Conservation (phyloP, 2,888 invertebrate species). For the Microplitis deprimator region DNA sequence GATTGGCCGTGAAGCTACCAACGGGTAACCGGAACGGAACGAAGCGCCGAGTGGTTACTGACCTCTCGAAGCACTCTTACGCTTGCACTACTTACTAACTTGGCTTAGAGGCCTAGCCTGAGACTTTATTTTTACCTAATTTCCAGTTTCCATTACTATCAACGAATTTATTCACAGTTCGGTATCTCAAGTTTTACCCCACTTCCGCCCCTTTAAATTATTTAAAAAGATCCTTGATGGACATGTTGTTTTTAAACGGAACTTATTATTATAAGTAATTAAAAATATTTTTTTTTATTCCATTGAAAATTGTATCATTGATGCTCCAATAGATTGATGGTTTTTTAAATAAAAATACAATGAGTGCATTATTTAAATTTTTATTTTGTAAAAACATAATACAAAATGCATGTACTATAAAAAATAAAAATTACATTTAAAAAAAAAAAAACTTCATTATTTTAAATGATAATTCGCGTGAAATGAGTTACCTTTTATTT, state of each 20-base stretch:
- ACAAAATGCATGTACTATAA: no score
- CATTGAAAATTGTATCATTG: no score
- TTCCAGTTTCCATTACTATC: conserved; percentile 46
- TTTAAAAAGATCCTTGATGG: no score
- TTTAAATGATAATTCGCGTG: conserved; percentile 13
- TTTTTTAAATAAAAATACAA: no score
- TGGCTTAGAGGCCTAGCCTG: conserved; percentile 59
- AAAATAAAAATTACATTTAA: background rate
- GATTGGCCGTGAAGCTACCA: conserved; percentile 46
- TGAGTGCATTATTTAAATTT: no score
- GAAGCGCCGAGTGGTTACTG: conserved; percentile 57
- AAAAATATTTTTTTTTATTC: no score
- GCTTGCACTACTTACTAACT: conserved; percentile 71
- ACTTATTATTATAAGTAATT: no score
- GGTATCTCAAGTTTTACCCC: conserved; percentile 35
- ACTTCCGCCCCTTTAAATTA: background rate
- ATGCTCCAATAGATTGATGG: no score
- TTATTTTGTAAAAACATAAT: background rate
- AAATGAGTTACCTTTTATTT: conserved; percentile 1
- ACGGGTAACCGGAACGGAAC: conserved; percentile 57
- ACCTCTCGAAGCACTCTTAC: conserved; percentile 67
- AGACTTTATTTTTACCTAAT: conserved; percentile 40
- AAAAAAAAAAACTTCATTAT: conserved; percentile 14
- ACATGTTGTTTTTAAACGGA: no score
- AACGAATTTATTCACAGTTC: background rate